Conservation (phyloP, 2,797 vertebrate genomes). For the Bucorvus abyssinicus region DNA sequence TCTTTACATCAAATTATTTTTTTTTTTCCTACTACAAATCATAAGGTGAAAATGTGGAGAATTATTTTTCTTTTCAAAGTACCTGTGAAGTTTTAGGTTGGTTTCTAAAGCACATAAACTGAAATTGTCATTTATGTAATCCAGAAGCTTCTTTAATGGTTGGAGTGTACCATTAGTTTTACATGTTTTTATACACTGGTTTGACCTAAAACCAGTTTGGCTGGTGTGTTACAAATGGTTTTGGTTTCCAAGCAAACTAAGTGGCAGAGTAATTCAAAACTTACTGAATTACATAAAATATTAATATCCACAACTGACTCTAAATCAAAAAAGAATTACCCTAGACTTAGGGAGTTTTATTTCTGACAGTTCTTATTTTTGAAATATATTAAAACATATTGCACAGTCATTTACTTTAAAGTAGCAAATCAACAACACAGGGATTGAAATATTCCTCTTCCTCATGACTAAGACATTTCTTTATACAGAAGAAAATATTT, state of each 20-base stretch:
- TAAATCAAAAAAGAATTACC: slow-evolving; percentile 17
- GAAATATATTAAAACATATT: slow-evolving; percentile 21
- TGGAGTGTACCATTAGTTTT: background rate
- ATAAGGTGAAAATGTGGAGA: background rate
- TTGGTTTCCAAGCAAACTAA: slow-evolving; percentile 33
- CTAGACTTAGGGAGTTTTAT: background rate
- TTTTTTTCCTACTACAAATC: background rate
- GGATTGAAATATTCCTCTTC: background rate
- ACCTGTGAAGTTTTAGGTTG: background rate
- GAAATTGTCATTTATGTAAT: background rate
- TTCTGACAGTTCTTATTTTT: slow-evolving; percentile 38
- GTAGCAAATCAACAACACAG: background rate
- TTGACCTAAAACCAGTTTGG: background rate
- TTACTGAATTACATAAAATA: slow-evolving; percentile 26
- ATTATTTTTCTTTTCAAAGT: background rate
- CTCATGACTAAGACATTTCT: background rate
- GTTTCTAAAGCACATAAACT: background rate
- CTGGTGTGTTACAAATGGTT: slow-evolving; percentile 24
- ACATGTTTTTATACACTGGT: background rate
- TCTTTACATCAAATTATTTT: background rate
- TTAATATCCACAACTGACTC: slow-evolving; percentile 1
- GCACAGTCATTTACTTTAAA: background rate
- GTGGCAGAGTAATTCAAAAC: slow-evolving; percentile 14
- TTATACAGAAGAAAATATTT: background rate
- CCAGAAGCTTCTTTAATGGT: background rate